Conservation (phyloP, 2,113 vertebrate genomes). For the Nyctibius bracteatus region DNA sequence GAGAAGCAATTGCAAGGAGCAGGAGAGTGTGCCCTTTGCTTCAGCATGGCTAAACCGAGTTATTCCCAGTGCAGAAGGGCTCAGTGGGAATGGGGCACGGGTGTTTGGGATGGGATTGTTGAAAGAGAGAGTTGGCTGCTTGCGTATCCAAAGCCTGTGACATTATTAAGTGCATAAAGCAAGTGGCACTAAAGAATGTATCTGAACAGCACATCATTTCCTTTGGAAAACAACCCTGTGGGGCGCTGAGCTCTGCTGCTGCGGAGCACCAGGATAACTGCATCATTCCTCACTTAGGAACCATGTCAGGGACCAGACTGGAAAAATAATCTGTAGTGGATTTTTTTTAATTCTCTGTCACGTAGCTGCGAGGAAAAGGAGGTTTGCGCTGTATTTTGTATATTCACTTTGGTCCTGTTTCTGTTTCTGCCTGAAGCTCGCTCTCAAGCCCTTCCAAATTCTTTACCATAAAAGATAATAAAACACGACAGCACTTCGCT, state of each 20-base stretch:
- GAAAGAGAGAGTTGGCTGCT: not conserved
- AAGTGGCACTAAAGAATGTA: not conserved
- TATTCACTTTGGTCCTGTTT: not conserved
- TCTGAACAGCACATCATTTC: not conserved
- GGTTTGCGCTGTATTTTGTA: not conserved
- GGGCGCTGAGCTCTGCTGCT: not conserved
- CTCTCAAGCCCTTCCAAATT: conserved; percentile 33
- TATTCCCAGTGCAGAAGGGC: not conserved
- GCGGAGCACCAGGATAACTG: accelerated
- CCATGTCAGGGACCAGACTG: not conserved
- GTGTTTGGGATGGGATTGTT: not conserved
- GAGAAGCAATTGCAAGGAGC: not conserved
- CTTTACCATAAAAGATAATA: conserved; percentile 38
- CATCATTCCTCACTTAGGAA: not conserved
- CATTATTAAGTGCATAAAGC: not conserved
- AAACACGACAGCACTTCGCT: not conserved
- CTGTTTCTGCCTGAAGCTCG: not conserved
- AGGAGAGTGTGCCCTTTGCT: not conserved
- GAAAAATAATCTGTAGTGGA: not conserved
- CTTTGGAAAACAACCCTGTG: not conserved
- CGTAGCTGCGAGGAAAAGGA: not conserved
- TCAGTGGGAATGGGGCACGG: not conserved
- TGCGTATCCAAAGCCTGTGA: not conserved
- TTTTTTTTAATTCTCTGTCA: not conserved
- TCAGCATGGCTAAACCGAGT: accelerated